phyloP scores from a whole-genome alignment of 2,888 invertebrate genomes.

The Anaspis maculata region DNA sequence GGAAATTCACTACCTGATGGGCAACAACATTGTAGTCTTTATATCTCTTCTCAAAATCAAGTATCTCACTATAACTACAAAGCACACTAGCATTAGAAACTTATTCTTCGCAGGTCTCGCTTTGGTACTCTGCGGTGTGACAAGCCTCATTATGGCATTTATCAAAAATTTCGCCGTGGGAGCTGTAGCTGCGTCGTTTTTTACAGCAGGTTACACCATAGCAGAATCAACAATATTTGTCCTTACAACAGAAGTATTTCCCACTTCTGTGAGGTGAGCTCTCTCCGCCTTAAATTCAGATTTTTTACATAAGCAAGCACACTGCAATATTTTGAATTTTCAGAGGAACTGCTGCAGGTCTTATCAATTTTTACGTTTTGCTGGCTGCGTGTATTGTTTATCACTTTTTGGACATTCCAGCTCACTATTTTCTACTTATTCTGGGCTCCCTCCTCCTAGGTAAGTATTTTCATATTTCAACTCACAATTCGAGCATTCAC shows the following conservation, averaged over 20 bases:
- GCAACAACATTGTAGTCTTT: no score
- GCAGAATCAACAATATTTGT: conserved; percentile 18
- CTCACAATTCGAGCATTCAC: no score
- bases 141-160: conserved; percentile 9
- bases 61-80: no score
- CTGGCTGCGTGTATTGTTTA: conserved; percentile 2
- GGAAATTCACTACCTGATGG: no score
- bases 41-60: no score
- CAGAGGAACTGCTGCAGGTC: conserved; percentile 6
- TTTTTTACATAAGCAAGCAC: background rate
- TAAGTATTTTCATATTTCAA: no score
- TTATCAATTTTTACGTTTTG: conserved; percentile 1
- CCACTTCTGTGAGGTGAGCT: conserved; percentile 25
- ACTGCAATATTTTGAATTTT: background rate
- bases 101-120: conserved; percentile 13
- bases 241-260: conserved; percentile 24
- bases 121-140: conserved; percentile 8
- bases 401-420: conserved; percentile 4
- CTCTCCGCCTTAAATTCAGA: no score
- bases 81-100: background rate
- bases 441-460: background rate
- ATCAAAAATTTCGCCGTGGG: conserved; percentile 2
- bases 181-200: conserved; percentile 5
- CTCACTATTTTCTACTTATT: conserved; percentile 3
- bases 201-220: conserved; percentile 8